Conservation (phyloP, 2,113 vertebrate species). For the Aspiorhynchus laticeps region DNA sequence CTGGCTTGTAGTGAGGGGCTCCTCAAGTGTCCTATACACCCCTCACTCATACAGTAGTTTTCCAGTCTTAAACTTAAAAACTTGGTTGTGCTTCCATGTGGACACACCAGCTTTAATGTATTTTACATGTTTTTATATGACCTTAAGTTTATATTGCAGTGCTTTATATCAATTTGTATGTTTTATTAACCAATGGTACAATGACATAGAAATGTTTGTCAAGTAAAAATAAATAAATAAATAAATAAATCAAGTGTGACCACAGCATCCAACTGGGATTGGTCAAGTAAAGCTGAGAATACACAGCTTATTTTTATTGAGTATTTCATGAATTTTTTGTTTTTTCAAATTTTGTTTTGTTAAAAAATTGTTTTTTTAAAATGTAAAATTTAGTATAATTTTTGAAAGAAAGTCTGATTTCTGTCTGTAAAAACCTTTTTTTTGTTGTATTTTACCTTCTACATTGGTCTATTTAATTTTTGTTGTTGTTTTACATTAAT, state of each 20-base stretch:
- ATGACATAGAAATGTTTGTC: too few relatives aligned
- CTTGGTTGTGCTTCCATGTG: background rate
- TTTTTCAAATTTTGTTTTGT: too few relatives aligned
- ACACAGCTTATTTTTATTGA: too few relatives aligned
- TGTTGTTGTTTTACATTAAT: background rate
- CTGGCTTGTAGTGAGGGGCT: background rate
- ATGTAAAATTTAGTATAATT: too few relatives aligned
- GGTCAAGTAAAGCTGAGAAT: too few relatives aligned
- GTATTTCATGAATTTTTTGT: too few relatives aligned
- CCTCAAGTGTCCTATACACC: background rate
- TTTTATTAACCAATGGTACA: background rate
- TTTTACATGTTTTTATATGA: background rate
- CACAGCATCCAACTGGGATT: too few relatives aligned
- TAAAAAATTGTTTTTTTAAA: too few relatives aligned
- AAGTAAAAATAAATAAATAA: too few relatives aligned
- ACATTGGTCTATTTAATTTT: background rate
- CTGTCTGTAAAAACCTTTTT: background rate
- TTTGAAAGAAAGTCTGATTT: background rate
- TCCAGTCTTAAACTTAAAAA: background rate
- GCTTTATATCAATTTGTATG: background rate
- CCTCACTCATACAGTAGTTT: background rate
- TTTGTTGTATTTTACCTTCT: background rate
- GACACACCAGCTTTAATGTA: background rate
- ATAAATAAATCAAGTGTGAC: too few relatives aligned
- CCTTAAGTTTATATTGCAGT: background rate